Evolutionary conservation across 2,113 vertebrate genomes (phyloP).

Genomic region (Machaerirhynchus nigripectus): DNA sequence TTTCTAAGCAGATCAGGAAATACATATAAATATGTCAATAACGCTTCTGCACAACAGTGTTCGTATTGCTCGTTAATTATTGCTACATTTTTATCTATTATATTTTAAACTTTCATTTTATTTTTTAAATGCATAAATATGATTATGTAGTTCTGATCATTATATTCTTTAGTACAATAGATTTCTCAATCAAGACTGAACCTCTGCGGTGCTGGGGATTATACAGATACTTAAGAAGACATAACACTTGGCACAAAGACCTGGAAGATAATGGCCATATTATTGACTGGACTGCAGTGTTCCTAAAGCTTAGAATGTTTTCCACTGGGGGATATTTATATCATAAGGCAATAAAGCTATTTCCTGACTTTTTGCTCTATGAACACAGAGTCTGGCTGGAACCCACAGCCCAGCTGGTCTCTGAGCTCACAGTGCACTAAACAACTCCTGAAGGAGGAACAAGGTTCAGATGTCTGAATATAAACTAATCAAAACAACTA

Average conservation of each 20-base stretch:
- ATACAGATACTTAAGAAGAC: neutral
- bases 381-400: constrained; percentile 10
- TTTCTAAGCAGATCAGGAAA: neutral
- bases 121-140: neutral
- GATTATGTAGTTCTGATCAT: neutral
- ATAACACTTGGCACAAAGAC: neutral
- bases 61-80: neutral
- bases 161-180: neutral
- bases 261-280: constrained; percentile 10
- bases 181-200: neutral
- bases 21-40: neutral
- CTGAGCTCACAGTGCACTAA: constrained; percentile 3
- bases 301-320: constrained; percentile 9
- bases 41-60: neutral
- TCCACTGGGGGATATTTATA: constrained; percentile 27
- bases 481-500: constrained; percentile 43
- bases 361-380: constrained; percentile 38
- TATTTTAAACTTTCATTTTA: neutral
- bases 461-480: constrained; percentile 31
- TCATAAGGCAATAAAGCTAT: constrained; percentile 28
- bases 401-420: constrained; percentile 26
- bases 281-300: constrained; percentile 36
- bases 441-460: constrained; percentile 33
- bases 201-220: neutral
- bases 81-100: neutral